These are phyloP conservation scores for Steinernema khuongi DNA, from an alignment of 1,140 invertebrate species.

Conservation along the genomic window DNA sequence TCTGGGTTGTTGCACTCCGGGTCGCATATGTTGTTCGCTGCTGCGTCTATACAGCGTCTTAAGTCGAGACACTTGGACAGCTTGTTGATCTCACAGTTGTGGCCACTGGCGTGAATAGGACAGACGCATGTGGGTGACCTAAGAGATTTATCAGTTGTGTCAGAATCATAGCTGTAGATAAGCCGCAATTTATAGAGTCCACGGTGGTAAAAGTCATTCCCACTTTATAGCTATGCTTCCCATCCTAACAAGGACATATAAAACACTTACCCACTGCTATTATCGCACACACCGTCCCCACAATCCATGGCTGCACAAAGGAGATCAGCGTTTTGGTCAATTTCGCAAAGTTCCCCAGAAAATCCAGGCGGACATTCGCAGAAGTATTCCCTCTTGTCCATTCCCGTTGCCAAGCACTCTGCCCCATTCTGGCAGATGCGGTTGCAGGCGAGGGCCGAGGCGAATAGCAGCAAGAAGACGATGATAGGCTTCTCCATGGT, in stretches of 20 bases:
- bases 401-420: too few species aligned
- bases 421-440: too few species aligned
- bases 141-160: too few species aligned
- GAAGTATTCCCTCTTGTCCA: too few species aligned
- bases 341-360: background rate
- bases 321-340: background rate
- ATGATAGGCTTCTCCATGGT: too few species aligned
- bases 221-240: too few species aligned
- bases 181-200: too few species aligned
- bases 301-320: background rate
- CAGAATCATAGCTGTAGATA: too few species aligned
- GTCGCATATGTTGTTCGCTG: background rate
- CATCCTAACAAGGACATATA: background rate
- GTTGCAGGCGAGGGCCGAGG: too few species aligned
- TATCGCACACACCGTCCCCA: background rate
- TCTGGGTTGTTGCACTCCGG: background rate
- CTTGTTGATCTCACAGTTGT: background rate
- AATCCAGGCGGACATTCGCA: background rate
- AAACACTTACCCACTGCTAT: background rate
- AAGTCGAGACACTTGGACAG: background rate
- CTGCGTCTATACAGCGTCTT: background rate
- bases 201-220: too few species aligned
- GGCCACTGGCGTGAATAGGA: background rate
- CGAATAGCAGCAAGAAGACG: too few species aligned
- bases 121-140: background rate